Evolutionary conservation across 2,797 vertebrate species (phyloP), one percentile per base, ranked within the genome.

Genomic region (Sylvilagus floridanus): DNA sequence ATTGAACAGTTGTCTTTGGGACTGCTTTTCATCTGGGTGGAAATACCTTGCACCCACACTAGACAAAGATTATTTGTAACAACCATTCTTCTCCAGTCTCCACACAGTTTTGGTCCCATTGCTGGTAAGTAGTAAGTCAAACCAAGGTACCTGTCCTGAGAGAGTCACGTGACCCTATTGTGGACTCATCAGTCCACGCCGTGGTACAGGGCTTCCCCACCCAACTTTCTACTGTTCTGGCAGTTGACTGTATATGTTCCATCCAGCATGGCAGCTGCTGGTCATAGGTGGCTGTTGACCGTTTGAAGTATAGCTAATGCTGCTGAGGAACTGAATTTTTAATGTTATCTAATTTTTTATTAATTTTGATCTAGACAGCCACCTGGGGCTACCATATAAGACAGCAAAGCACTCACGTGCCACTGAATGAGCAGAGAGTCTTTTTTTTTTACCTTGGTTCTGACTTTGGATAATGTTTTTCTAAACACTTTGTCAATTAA

Each of bases 391-490:
- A 57, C 72, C 16, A 5, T 63, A n/a, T 47, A 62, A 68, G 71
- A n/a, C 24, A 79, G 4, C 1, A 5, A 14, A 30, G 0, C 65
- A 83, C 54, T 21, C 14, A 26, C 28, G 5, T 60, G 22, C 12
- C 24, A 28, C 72, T 82, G 47, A 68, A 47, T 52, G 17, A 63
- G 21, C 73, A 65, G 28, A 65, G 28, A 21, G 6, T 77, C 5
- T n/a, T 50, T 76, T 71, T 71, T 90, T 83, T 77, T 32, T 78
- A 30, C 13, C 26, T 92, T 60, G 14, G 69, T 93, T 96, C 65
- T 21, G 60, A 35, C 76, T 54, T 52, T 68, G 32, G 71, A 9
- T 50, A 28, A 10, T 63, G 85, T 85, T 66, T 88, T 60, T 32
- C 73, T 85, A 47, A 84, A 32, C 22, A 52, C 7, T 76, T 69